These are phyloP conservation scores for Stegastes partitus DNA, from an alignment of 2,113 vertebrate species.

Conservation along the genomic window DNA sequence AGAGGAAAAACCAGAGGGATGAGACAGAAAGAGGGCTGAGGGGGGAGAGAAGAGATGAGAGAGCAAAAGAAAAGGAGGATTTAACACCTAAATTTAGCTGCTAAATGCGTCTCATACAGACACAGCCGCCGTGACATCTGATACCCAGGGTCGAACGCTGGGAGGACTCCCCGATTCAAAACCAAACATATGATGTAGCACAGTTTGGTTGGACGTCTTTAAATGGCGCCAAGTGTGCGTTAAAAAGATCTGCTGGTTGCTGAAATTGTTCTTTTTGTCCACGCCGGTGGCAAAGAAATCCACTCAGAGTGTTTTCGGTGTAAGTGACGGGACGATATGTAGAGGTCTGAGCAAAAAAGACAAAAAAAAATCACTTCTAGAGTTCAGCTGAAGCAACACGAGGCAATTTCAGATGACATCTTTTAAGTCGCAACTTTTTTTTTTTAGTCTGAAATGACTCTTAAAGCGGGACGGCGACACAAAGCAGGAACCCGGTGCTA, in stretches of 20 bases:
- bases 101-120: slow-evolving; percentile 40
- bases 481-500: not conserved
- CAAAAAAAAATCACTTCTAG: too few species aligned
- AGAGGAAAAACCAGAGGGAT: slow-evolving; percentile 7
- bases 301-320: too few species aligned
- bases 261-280: not conserved
- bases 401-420: too few species aligned
- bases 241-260: not conserved
- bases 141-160: slow-evolving; percentile 9
- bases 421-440: too few species aligned
- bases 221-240: too few species aligned
- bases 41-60: slow-evolving; percentile 47
- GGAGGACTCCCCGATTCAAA: slow-evolving; percentile 15
- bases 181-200: slow-evolving; percentile 4
- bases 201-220: too few species aligned
- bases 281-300: not conserved
- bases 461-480: not conserved
- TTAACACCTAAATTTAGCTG: slow-evolving; percentile 59
- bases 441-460: too few species aligned
- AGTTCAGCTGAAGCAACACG: too few species aligned
- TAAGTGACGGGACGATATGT: not conserved
- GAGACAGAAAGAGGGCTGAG: slow-evolving; percentile 18
- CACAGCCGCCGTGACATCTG: slow-evolving; percentile 30
- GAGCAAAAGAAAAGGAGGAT: slow-evolving; percentile 48
- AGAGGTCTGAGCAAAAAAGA: not conserved